phyloP scores from a whole-genome alignment of 1,140 invertebrate genomes.

The Rhagoletis pomonella region DNA sequence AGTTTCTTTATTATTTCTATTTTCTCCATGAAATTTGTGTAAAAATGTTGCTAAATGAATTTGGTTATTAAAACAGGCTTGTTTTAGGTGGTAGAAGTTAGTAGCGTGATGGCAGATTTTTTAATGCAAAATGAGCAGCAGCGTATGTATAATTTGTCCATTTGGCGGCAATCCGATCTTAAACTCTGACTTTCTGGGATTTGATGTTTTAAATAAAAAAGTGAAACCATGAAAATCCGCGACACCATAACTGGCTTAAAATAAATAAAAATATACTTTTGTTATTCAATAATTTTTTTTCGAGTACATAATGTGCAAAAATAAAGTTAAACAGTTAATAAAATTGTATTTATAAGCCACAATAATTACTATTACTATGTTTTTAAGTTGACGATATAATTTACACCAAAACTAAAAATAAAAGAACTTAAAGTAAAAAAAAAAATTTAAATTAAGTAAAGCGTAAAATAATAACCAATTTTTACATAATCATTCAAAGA shows the following conservation, averaged over 20 bases:
- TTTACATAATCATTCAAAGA: not conserved
- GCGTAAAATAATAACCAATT: not conserved
- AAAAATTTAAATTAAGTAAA: conserved; percentile 37
- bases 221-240: too few species aligned
- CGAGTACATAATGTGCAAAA: not conserved
- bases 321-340: not conserved
- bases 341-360: conserved; percentile 1
- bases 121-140: too few species aligned
- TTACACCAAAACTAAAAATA: conserved; percentile 3
- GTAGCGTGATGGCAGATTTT: too few species aligned
- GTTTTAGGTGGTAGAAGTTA: too few species aligned
- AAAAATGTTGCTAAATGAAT: too few species aligned
- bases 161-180: not conserved
- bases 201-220: too few species aligned
- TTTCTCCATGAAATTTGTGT: too few species aligned
- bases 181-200: not conserved
- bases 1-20: too few species aligned
- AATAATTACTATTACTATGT: conserved; percentile 32
- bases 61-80: too few species aligned
- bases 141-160: not conserved
- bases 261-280: too few species aligned
- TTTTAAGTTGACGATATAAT: conserved; percentile 38
- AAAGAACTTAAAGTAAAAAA: not conserved
- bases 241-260: too few species aligned
- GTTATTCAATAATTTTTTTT: not conserved